Base-by-base conservation (phyloP, 1,140 invertebrate species). In the Orchesella cincta region DNA sequence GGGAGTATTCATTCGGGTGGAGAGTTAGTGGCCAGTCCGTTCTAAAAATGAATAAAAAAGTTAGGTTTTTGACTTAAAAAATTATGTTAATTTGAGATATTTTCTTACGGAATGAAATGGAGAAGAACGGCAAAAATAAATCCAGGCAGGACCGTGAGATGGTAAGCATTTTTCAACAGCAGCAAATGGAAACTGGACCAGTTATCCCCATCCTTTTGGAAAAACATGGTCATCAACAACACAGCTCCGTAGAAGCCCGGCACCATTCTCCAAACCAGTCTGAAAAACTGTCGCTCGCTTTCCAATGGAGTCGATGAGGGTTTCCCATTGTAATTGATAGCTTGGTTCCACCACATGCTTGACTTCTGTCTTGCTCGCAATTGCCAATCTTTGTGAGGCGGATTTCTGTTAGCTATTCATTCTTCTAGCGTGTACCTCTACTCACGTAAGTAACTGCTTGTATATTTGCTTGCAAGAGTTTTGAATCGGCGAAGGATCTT, bases 171-270 rank as follows among this genome's bases (percentile, higher is more conserved):
- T 3, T 26, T 18, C 20, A 82, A 34, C 18, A 82, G 74, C n/a
- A 82, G 14, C 0, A 72, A 16, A 78, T 80, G 81, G 36, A 82
- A 80, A 78, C 75, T 80, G 18, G 28, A 28, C 81, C 81, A 82
- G 0, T 77, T 39, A 0, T 57, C 29, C 0, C 33, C 34, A 29
- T 73, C 18, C 5, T 77, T 23, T 64, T 79, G 79, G 67, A 77
- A 78, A 73, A 67, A 78, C 2, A 82, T 31, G 23, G 73, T 46
- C 73, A 81, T 72, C 1, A 81, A 36, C 34, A 81, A 31, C 34
- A 81, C 75, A 76, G 77, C 79, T 3, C 76, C 72, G 35, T 80
- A 77, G 34, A 78, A 80, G 1, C 77, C 64, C 1, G 81, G 81
- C 16, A 82, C n/a, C 1, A 82, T 67, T 5, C 64, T 28, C 16